phyloP scores from a whole-genome alignment of 2,797 vertebrate species.

The Molossus alvarezi region DNA sequence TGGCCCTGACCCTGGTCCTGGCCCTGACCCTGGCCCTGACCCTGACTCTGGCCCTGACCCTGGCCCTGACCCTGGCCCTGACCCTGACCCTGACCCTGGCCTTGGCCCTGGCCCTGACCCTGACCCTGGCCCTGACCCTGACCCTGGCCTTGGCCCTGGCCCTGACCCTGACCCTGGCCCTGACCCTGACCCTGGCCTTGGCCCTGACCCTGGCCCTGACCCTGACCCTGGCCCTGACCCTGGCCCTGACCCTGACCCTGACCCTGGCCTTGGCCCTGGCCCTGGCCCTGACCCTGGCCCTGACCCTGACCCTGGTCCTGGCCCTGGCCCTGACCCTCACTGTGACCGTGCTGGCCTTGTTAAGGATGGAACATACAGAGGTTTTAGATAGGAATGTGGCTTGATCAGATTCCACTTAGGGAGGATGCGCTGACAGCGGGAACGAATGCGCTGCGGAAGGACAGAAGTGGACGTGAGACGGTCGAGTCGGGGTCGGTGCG shows the following conservation, averaged over 20 bases:
- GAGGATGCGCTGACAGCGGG: neutral
- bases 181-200: neutral
- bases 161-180: neutral
- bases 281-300: neutral
- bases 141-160: neutral
- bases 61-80: neutral
- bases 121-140: neutral
- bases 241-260: neutral
- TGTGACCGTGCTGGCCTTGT: neutral
- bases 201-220: neutral
- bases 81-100: neutral
- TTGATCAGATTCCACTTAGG: neutral
- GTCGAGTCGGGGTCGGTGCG: accelerated
- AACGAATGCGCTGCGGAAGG: neutral
- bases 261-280: neutral
- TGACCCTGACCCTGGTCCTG: neutral
- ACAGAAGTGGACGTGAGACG: neutral
- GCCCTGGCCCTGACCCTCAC: neutral
- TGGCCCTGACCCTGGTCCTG: too few species aligned
- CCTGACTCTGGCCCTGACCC: neutral
- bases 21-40: too few species aligned
- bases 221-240: neutral
- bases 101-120: neutral
- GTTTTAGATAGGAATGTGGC: neutral
- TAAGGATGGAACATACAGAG: neutral